A percentile compares a stretch with the other conserved stretches of the same genome.
Conservation (phyloP, 2,888 invertebrate species). For the Listrodromus nycthemerus region DNA sequence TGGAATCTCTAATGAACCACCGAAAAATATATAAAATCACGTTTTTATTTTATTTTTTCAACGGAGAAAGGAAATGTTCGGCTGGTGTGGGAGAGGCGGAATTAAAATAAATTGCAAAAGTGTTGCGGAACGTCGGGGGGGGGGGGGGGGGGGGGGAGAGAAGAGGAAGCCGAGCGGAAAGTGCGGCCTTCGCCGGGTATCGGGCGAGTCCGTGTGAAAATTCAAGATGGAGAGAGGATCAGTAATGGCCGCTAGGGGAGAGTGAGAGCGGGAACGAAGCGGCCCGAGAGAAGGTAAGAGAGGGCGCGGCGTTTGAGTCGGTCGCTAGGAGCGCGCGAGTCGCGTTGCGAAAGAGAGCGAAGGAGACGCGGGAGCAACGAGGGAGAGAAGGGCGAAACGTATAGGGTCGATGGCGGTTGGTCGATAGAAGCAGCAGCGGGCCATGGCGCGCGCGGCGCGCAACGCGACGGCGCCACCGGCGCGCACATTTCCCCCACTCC, state of each 20-base stretch:
- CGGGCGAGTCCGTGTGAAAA: slow-evolving; percentile 61
- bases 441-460: slow-evolving; percentile 65
- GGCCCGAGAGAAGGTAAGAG: slow-evolving; percentile 32
- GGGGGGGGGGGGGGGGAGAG: too few species aligned
- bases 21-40: neutral
- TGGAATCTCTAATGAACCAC: neutral
- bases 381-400: slow-evolving; percentile 67
- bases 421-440: slow-evolving; percentile 71
- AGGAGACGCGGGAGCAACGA: slow-evolving; percentile 67
- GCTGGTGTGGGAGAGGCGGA: too few species aligned
- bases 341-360: slow-evolving; percentile 64
- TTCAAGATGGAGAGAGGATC: slow-evolving; percentile 76
- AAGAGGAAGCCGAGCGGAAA: slow-evolving; percentile 42
- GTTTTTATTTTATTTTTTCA: too few species aligned
- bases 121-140: slow-evolving; percentile 19
- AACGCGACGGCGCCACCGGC: slow-evolving; percentile 41
- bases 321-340: slow-evolving; percentile 66
- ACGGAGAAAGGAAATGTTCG: too few species aligned
- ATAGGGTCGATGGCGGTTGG: slow-evolving; percentile 70
- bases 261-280: slow-evolving; percentile 31
- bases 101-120: slow-evolving; percentile 3
- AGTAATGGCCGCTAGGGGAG: slow-evolving; percentile 71
- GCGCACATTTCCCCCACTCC: slow-evolving; percentile 41
- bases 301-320: slow-evolving; percentile 61
- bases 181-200: slow-evolving; percentile 43